Conservation (phyloP, 2,113 vertebrate genomes). For the Dipodomys merriami region DNA sequence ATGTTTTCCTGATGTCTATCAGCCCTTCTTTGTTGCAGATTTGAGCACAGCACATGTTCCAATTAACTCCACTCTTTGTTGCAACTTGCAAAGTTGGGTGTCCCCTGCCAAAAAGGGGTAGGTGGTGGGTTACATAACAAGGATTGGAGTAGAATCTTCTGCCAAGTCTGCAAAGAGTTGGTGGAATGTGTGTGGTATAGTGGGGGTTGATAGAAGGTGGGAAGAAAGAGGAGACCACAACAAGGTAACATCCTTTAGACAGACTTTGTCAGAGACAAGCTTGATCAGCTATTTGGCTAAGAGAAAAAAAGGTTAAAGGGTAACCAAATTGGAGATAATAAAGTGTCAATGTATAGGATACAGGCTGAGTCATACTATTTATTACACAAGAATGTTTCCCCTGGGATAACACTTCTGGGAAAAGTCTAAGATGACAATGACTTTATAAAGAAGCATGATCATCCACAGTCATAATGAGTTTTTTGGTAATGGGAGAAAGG, state of each 20-base stretch:
- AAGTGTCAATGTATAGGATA: neutral
- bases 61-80: conserved; percentile 81
- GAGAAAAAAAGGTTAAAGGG: neutral
- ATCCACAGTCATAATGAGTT: conserved; percentile 20
- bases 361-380: neutral
- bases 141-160: conserved; percentile 44
- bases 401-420: neutral
- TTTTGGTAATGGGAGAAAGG: neutral
- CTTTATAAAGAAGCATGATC: conserved; percentile 54
- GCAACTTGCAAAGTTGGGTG: conserved; percentile 70
- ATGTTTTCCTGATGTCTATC: conserved; percentile 78
- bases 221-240: conserved; percentile 62
- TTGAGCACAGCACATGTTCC: conserved; percentile 75
- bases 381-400: conserved; percentile 15
- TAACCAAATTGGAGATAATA: neutral
- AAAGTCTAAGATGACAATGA: conserved; percentile 41
- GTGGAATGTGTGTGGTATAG: conserved; percentile 74
- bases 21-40: conserved; percentile 80
- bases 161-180: conserved; percentile 76
- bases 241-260: conserved; percentile 63
- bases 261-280: conserved; percentile 47
- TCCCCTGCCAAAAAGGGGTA: conserved; percentile 78
- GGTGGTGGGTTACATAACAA: conserved; percentile 82
- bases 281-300: neutral
- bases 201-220: conserved; percentile 47